Evolutionary conservation across 2,888 invertebrate genomes (phyloP).

Genomic region (Drosophila hamatofila): DNA sequence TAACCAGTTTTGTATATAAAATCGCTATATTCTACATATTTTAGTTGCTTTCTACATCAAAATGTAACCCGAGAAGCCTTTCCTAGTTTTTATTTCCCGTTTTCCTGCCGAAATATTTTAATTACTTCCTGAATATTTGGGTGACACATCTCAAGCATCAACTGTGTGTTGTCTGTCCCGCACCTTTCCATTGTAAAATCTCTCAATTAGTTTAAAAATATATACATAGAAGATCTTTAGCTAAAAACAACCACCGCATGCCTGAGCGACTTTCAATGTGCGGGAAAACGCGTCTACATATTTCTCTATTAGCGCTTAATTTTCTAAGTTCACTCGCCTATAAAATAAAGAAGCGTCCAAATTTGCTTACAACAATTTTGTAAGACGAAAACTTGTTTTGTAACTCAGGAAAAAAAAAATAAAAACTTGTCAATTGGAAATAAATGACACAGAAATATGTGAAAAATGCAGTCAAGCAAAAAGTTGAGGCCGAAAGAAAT

Average conservation of each 20-base stretch:
- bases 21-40: neutral
- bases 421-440: conserved; percentile 30
- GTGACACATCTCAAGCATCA: neutral
- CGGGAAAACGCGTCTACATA: conserved; percentile 37
- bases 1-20: neutral
- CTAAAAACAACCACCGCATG: conserved; percentile 52
- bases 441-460: conserved; percentile 6
- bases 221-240: conserved; percentile 18
- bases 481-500: neutral
- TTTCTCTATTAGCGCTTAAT: conserved; percentile 33
- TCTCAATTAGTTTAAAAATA: conserved; percentile 42
- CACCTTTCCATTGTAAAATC: conserved; percentile 10
- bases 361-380: conserved; percentile 24
- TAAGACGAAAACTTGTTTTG: conserved; percentile 45
- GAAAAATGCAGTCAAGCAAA: conserved; percentile 20
- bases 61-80: neutral
- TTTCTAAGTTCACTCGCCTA: conserved; percentile 25
- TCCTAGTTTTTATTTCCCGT: neutral
- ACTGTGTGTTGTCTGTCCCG: neutral
- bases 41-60: neutral
- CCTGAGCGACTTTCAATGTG: conserved; percentile 17
- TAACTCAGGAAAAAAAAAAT: neutral
- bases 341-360: conserved; percentile 24
- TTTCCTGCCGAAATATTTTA: neutral
- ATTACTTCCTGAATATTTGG: neutral